Evolutionary conservation across 2,888 invertebrate species (phyloP).

Genomic region (Parasteatoda lunata): DNA sequence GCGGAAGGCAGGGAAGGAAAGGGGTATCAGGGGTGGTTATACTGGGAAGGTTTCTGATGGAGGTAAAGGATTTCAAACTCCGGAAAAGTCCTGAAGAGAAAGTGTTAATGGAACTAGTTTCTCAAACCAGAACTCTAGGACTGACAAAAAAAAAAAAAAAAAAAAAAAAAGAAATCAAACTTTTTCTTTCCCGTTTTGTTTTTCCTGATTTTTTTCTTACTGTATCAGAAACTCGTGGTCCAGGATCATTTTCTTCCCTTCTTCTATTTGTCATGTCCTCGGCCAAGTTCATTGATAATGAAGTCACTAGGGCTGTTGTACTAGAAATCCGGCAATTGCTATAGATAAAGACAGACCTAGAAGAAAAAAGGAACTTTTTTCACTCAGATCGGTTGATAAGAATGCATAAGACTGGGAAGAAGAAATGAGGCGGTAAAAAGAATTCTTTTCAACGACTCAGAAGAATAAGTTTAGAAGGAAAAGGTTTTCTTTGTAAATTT

Average conservation of each 20-base stretch:
- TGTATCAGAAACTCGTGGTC: conserved; percentile 35
- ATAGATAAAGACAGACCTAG: conserved; percentile 24
- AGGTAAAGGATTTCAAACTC: conserved; percentile 46
- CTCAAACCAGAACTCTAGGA: conserved; percentile 31
- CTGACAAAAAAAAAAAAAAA: neutral
- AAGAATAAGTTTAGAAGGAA: conserved; percentile 19
- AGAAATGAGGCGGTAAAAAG: conserved; percentile 42
- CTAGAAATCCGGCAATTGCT: conserved; percentile 49
- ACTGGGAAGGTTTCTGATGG: conserved; percentile 10
- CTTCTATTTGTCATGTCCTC: conserved; percentile 51
- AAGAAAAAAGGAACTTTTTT: conserved; percentile 6
- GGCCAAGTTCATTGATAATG: conserved; percentile 54
- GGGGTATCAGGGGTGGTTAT: conserved; percentile 10
- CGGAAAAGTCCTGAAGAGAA: conserved; percentile 36
- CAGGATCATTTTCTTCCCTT: conserved; percentile 38
- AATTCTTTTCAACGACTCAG: conserved; percentile 34
- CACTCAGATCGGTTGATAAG: conserved; percentile 34
- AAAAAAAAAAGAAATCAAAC: conserved; percentile 23
- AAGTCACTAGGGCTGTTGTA: conserved; percentile 52
- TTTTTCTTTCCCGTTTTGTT: conserved; percentile 18
- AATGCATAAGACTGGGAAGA: conserved; percentile 42
- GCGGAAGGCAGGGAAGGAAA: conserved; percentile 1
- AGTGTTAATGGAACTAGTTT: conserved; percentile 61
- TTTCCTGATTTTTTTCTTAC: neutral
- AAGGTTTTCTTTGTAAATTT: conserved; percentile 18